Conservation (phyloP, 2,888 invertebrate genomes). For the Halocaridina rubra region DNA sequence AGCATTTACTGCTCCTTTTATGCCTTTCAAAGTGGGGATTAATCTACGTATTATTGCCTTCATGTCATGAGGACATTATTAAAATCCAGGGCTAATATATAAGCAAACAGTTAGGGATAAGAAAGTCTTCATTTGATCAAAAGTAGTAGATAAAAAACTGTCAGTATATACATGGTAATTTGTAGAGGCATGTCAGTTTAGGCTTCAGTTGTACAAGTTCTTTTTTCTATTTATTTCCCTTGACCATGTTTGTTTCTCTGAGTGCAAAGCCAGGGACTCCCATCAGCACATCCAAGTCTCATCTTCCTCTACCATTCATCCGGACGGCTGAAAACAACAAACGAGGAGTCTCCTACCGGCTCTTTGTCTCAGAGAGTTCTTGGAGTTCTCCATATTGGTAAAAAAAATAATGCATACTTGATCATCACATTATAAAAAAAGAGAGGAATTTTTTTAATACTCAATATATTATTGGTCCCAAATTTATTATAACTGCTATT, state of each 20-base stretch:
- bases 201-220: slow-evolving; percentile 41
- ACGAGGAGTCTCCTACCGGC: slow-evolving; percentile 21
- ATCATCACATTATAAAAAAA: slow-evolving; percentile 13
- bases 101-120: too few relatives aligned
- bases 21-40: too few relatives aligned
- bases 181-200: slow-evolving; percentile 51
- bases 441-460: not conserved
- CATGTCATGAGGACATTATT: too few relatives aligned
- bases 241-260: slow-evolving; percentile 49
- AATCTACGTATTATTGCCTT: too few relatives aligned
- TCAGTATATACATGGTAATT: slow-evolving; percentile 40
- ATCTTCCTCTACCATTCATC: slow-evolving; percentile 48
- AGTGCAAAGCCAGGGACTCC: slow-evolving; percentile 51
- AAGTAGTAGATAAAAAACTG: slow-evolving; percentile 31
- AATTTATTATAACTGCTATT: too few relatives aligned
- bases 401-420: slow-evolving; percentile 50
- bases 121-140: too few relatives aligned
- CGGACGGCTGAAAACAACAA: slow-evolving; percentile 39
- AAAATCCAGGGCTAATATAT: too few relatives aligned
- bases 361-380: slow-evolving; percentile 22
- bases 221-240: slow-evolving; percentile 39
- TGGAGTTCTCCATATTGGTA: slow-evolving; percentile 38
- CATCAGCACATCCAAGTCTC: slow-evolving; percentile 39
- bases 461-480: too few relatives aligned
- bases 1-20: too few relatives aligned